Conservation (phyloP, 2,113 vertebrate species). For the Caranx ignobilis region DNA sequence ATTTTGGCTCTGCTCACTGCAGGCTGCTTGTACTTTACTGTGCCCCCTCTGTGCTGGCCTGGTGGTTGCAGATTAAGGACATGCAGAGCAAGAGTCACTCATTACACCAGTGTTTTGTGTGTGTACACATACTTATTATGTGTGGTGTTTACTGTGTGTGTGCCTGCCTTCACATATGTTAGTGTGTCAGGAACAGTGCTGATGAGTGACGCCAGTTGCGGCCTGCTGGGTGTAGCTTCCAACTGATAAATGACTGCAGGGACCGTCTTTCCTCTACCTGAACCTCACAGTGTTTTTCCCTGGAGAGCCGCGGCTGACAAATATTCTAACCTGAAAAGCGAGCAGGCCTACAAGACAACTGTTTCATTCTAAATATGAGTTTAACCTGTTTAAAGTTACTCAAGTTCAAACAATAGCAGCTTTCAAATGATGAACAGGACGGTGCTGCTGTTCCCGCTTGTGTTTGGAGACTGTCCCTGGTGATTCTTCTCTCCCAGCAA, state of each 20-base stretch:
- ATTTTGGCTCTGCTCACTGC: slow-evolving; percentile 76
- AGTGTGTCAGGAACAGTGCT: slow-evolving; percentile 53
- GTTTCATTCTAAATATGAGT: slow-evolving; percentile 76
- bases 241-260: slow-evolving; percentile 73
- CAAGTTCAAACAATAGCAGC: slow-evolving; percentile 75
- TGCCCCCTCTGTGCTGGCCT: slow-evolving; percentile 72
- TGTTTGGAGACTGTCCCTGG: slow-evolving; percentile 77
- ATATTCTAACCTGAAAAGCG: slow-evolving; percentile 63
- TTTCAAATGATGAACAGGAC: slow-evolving; percentile 77
- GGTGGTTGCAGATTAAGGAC: slow-evolving; percentile 72
- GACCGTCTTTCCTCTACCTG: slow-evolving; percentile 57
- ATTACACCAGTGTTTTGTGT: slow-evolving; percentile 55
- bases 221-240: slow-evolving; percentile 70
- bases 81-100: slow-evolving; percentile 65
- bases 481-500: slow-evolving; percentile 72
- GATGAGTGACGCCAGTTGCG: slow-evolving; percentile 67
- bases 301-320: slow-evolving; percentile 67
- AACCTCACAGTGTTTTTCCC: slow-evolving; percentile 51
- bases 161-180: slow-evolving; percentile 50
- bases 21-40: slow-evolving; percentile 78
- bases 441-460: slow-evolving; percentile 65
- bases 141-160: slow-evolving; percentile 41
- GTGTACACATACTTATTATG: slow-evolving; percentile 51
- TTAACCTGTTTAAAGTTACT: slow-evolving; percentile 80
- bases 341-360: slow-evolving; percentile 53